These are phyloP conservation scores for Epinephelus malabaricus DNA, from an alignment of 2,797 vertebrate species.

Conservation along the genomic window DNA sequence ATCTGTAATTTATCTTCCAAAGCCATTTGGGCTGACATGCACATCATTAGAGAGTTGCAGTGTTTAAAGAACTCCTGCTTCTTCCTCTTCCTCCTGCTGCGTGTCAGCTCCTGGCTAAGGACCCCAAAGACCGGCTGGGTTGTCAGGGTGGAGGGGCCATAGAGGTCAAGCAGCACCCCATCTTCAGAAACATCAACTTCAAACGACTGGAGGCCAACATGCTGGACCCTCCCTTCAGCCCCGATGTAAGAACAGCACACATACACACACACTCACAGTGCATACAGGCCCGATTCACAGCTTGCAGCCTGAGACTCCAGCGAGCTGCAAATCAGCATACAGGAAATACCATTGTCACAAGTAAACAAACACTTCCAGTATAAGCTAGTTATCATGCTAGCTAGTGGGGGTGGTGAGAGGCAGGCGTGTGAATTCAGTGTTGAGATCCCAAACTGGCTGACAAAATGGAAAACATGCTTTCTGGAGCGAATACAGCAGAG, in stretches of 20 bases:
- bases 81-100: slow-evolving; percentile 27
- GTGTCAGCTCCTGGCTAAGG: slow-evolving; percentile 90
- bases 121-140: slow-evolving; percentile 90
- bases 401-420: slow-evolving; percentile 13
- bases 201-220: slow-evolving; percentile 92
- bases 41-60: background rate
- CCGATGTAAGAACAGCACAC: slow-evolving; percentile 88
- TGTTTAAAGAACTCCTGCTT: slow-evolving; percentile 28
- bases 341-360: slow-evolving; percentile 76
- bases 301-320: slow-evolving; percentile 22
- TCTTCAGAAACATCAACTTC: slow-evolving; percentile 95
- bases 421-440: slow-evolving; percentile 18
- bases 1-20: background rate
- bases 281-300: slow-evolving; percentile 20
- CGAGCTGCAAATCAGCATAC: slow-evolving; percentile 50
- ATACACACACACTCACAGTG: slow-evolving; percentile 4
- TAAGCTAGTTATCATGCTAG: slow-evolving; percentile 36
- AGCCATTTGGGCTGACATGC: background rate
- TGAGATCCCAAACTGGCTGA: background rate
- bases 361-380: slow-evolving; percentile 69
- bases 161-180: slow-evolving; percentile 90
- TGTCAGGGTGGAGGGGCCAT: slow-evolving; percentile 88
- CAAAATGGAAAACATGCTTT: background rate
- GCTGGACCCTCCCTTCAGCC: slow-evolving; percentile 92
- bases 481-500: background rate